Base-by-base conservation (phyloP, 2,797 vertebrate genomes). In the Graptemys geographica region DNA sequence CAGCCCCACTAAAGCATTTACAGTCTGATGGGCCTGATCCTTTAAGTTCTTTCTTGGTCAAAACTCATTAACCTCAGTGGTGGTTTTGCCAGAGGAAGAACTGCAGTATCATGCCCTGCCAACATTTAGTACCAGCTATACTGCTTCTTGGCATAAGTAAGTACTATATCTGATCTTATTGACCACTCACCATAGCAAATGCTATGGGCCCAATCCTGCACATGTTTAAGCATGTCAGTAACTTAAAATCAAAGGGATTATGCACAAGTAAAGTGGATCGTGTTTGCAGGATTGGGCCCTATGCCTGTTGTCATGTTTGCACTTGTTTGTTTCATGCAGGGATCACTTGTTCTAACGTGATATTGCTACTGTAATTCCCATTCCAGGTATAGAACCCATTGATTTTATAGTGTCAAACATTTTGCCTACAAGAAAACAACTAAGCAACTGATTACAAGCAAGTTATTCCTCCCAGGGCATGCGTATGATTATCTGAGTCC, bases 361-460 rank as follows among this genome's bases (percentile, higher is more conserved):
- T 93, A 91, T 89, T 90, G 92, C 95, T 95, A 90, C 79, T 94
- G 95, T 95, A 97, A 95, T 97, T 96, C 93, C 97, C 93, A 96
- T 97, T 95, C 93, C 95, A 90, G 76, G 89, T 96, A 85, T 79
- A 51, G 85, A 96, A 86, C 86, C 93, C 86, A 88, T 9, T n/a
- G 86, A 91, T 95, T 98, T 97, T 95, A 97, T 97, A 89, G 92
- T 94, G 13, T 84, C 57, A 15, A 84, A 56, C 16, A 92, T 96
- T 95, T 94, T 94, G 90, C 89, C 89, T 89, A 89, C 92, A 96
- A 96, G 96, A 95, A 96, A 95, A 95, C 90, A 94, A 89, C 90
- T 94, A 94, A 78, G 81, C 79, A 89, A 11, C 91, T n/a, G 93
- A 94, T 96, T 96, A 90, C 87, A 23, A 91, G 89, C 79, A 93